Conservation (phyloP, 2,113 vertebrate genomes). For the Verasper variegatus region DNA sequence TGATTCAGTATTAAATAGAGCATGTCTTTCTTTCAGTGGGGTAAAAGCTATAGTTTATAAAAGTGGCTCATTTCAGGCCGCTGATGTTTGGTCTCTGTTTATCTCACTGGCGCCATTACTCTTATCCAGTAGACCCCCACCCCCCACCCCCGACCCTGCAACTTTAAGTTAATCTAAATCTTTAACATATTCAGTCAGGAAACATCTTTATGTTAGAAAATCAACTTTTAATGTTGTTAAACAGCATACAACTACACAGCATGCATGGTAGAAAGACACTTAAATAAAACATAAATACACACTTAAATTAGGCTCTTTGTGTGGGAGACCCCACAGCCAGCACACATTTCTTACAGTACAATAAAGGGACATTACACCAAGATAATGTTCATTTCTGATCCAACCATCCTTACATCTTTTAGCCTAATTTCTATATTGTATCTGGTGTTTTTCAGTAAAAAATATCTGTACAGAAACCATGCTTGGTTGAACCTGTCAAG, state of each 20-base stretch:
- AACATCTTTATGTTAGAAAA: slow-evolving; percentile 49
- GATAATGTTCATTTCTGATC: slow-evolving; percentile 3
- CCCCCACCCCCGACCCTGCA: background rate
- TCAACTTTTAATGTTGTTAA: slow-evolving; percentile 68
- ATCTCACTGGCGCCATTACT: slow-evolving; percentile 18
- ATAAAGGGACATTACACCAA: slow-evolving; percentile 29
- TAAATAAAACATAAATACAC: slow-evolving; percentile 83
- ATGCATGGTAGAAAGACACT: slow-evolving; percentile 70
- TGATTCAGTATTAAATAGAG: slow-evolving; percentile 33
- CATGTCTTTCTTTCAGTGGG: slow-evolving; percentile 30
- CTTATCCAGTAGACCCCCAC: background rate
- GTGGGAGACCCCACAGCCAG: slow-evolving; percentile 34
- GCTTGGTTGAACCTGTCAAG: background rate
- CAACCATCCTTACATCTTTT: background rate
- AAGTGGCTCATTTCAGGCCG: slow-evolving; percentile 12
- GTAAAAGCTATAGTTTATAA: slow-evolving; percentile 8
- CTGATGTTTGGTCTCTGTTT: slow-evolving; percentile 30
- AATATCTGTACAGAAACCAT: background rate
- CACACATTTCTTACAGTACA: slow-evolving; percentile 35
- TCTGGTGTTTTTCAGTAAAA: background rate
- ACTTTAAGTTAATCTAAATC: background rate
- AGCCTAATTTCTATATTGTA: background rate
- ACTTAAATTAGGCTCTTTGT: slow-evolving; percentile 44
- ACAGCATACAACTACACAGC: slow-evolving; percentile 64
- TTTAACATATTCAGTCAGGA: background rate